Conservation (phyloP, 2,888 invertebrate species). For the Cerastis leucographa region DNA sequence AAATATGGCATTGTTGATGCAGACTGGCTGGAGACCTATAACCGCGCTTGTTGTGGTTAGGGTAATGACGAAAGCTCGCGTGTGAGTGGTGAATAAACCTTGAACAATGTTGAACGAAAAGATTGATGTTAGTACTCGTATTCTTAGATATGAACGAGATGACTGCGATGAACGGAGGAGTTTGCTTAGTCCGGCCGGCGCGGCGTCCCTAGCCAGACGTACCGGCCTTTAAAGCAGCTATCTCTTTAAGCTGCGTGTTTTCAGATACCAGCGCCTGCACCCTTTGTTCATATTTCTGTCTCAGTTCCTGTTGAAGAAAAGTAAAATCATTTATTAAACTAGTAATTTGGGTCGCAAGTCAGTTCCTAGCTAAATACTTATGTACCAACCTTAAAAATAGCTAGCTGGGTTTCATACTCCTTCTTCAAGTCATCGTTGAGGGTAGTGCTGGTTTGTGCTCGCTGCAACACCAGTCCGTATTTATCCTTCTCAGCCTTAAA, state of each 20-base stretch:
- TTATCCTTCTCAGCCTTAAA: constrained; percentile 94
- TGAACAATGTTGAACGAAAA: neutral
- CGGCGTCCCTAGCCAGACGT: constrained; percentile 34
- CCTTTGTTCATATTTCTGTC: constrained; percentile 92
- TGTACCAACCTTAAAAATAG: constrained; percentile 92
- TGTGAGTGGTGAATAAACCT: neutral
- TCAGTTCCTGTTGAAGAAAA: constrained; percentile 88
- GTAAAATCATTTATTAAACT: neutral
- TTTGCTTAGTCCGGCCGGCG: no score
- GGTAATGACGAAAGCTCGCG: neutral
- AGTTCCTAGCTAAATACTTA: neutral
- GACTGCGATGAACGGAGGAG: neutral
- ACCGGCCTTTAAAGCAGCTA: constrained; percentile 47
- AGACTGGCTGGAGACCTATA: neutral
- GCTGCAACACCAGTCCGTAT: constrained; percentile 92
- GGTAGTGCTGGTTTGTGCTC: constrained; percentile 93
- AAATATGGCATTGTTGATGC: neutral
- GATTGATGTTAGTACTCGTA: neutral
- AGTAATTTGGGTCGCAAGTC: neutral
- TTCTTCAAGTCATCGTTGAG: constrained; percentile 94
- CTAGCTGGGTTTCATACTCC: constrained; percentile 95
- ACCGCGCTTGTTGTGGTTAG: neutral
- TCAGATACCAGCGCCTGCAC: constrained; percentile 90
- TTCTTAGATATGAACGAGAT: neutral
- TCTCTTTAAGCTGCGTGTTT: constrained; percentile 84